Percentiles rank a stretch among this genome's conserved stretches.
Conservation (phyloP, 2,113 vertebrate genomes). For the Micromys minutus region DNA sequence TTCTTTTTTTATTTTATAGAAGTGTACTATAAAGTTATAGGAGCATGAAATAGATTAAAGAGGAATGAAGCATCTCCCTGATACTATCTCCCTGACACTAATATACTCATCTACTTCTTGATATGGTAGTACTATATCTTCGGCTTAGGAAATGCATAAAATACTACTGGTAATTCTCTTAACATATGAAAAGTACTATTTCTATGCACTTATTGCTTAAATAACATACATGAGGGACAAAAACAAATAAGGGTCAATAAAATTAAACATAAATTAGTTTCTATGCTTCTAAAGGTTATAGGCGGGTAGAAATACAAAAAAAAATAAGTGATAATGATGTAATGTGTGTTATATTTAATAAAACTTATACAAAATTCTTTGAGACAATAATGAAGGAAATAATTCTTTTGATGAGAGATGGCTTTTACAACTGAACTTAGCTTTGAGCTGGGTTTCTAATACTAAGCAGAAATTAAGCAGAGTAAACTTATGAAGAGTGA, state of each 20-base stretch:
- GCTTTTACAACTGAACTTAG: not conserved
- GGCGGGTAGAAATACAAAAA: not conserved
- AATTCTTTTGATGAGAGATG: not conserved
- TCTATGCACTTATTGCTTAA: not conserved
- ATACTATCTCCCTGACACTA: slow-evolving; percentile 28
- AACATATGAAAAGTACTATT: not conserved
- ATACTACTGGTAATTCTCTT: not conserved
- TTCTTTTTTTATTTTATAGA: not conserved
- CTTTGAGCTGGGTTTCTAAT: not conserved
- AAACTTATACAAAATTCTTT: not conserved
- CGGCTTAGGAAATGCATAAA: not conserved
- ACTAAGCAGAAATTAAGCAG: not conserved
- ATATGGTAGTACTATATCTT: not conserved
- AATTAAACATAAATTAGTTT: not conserved
- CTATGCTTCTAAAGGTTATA: not conserved
- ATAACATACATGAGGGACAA: not conserved
- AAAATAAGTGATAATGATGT: not conserved
- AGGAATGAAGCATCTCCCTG: slow-evolving; percentile 4
- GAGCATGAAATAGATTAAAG: slow-evolving; percentile 12
- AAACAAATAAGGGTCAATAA: not conserved
- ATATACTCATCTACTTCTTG: slow-evolving; percentile 21
- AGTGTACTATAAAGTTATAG: not conserved
- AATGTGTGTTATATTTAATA: not conserved
- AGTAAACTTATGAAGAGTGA: not conserved
- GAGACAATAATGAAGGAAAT: not conserved